Evolutionary conservation across 2,888 invertebrate species (phyloP), one percentile per base, ranked within the genome.

Genomic region (Autographa gamma): DNA sequence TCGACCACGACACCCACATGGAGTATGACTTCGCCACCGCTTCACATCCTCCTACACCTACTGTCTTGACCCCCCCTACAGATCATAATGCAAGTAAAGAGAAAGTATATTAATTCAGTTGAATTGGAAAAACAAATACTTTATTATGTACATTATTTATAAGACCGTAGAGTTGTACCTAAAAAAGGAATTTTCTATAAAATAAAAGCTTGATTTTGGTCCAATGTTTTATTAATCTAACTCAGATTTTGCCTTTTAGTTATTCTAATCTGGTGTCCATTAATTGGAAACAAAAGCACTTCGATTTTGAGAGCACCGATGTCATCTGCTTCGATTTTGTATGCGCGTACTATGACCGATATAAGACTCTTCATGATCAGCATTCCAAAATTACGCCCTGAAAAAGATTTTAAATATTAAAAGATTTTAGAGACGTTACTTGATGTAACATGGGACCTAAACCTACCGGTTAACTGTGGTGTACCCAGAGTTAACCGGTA

Each of bases 371-470:
- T 94, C 85, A 93, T 92, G 68, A 93, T 92, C 11, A 94, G 77
- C 93, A 94, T 94, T 0, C 93, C 94, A 65, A 93, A 94, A 77
- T 93, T 92, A 6, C 94, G 90, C n/a, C 94, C 94, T 94, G 88
- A 63, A 73, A 79, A 19, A 25, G 31, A 43, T 18, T 41, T 41
- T 11, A 41, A 41, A 13, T 2, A 41, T 11, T 7, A 9, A 38
- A 6, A 9, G 2, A 41, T 41, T 9, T 41, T 41, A 41, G 41
- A 13, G 13, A 41, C 2, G 13, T 41, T 25, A 25, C 25, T 25
- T 25, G 3, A 6, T 1, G 4, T 11, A 41, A 3, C n/a, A n/a
- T n/a, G n/a, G n/a, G n/a, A n/a, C n/a, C n/a, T n/a, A n/a, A n/a
- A n/a, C n/a, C n/a, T n/a, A n/a, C n/a, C n/a, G n/a, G n/a, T n/a